Percentiles rank a stretch among this genome's conserved stretches.
Evolutionary conservation across 2,113 vertebrate species (phyloP).

Genomic region (Charadrius vociferus): DNA sequence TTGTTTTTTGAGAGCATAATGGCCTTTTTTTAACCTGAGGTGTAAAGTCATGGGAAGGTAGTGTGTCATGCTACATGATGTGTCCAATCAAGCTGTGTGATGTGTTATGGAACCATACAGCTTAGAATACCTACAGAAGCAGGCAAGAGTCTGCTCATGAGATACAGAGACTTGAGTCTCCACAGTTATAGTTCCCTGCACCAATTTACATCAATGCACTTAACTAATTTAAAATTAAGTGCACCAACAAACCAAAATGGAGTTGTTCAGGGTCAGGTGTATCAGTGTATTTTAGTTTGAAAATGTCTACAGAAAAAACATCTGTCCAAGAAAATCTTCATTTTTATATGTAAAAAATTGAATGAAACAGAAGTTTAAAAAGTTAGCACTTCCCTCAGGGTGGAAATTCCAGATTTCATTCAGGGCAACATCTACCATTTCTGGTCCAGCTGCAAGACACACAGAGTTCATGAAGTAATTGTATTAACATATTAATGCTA

Average conservation of each 20-base stretch:
- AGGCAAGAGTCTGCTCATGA: neutral
- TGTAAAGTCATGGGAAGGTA: neutral
- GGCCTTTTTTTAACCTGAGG: neutral
- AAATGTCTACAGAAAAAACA: neutral
- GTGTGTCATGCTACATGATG: fast-evolving
- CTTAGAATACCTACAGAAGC: neutral
- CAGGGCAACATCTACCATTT: neutral
- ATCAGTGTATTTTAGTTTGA: neutral
- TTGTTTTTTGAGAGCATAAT: neutral
- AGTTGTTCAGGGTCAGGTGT: neutral
- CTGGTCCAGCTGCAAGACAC: neutral
- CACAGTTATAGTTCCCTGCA: neutral
- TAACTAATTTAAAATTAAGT: neutral
- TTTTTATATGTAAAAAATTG: neutral
- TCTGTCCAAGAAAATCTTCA: neutral
- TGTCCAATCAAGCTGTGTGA: neutral
- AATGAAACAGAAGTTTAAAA: neutral
- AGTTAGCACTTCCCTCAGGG: neutral
- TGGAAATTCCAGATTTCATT: neutral
- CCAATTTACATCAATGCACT: neutral
- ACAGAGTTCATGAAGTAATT: neutral
- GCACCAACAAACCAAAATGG: neutral
- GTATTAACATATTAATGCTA: neutral
- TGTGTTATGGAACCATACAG: neutral
- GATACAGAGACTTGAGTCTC: neutral